Percentiles rank a stretch among this genome's conserved stretches.
Evolutionary conservation across 2,797 vertebrate genomes (phyloP).

Genomic region (Knipowitschia caucasica): DNA sequence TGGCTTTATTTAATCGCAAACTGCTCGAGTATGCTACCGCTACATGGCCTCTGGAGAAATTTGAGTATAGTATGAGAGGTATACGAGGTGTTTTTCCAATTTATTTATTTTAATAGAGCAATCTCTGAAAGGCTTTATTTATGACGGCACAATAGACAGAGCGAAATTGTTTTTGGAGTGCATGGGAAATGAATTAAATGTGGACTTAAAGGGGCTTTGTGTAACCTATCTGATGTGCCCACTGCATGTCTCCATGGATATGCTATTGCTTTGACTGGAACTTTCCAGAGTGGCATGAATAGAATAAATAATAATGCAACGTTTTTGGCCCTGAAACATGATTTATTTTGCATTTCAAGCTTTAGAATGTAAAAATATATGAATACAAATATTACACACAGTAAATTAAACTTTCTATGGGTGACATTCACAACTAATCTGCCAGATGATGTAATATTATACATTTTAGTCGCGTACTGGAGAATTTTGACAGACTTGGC

Average conservation of each 20-base stretch:
- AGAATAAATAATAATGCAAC: no score
- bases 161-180: neutral
- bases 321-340: no score
- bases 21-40: conserved; percentile 23
- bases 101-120: conserved; percentile 29
- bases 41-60: conserved; percentile 40
- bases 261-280: no score
- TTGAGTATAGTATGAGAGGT: neutral
- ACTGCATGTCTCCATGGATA: neutral
- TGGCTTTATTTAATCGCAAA: conserved; percentile 47
- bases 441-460: no score
- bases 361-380: no score
- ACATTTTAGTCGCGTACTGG: no score
- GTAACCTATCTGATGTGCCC: neutral
- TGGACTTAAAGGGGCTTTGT: neutral
- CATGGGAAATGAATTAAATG: neutral
- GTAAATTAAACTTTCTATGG: no score
- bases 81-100: conserved; percentile 15
- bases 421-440: no score
- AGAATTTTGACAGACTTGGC: no score
- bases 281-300: no score
- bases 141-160: neutral
- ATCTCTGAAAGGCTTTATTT: conserved; percentile 16
- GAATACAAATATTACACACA: no score
- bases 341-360: no score